These are phyloP conservation scores for Buphagus erythrorhynchus DNA, from an alignment of 2,797 vertebrate genomes.

Conservation along the genomic window DNA sequence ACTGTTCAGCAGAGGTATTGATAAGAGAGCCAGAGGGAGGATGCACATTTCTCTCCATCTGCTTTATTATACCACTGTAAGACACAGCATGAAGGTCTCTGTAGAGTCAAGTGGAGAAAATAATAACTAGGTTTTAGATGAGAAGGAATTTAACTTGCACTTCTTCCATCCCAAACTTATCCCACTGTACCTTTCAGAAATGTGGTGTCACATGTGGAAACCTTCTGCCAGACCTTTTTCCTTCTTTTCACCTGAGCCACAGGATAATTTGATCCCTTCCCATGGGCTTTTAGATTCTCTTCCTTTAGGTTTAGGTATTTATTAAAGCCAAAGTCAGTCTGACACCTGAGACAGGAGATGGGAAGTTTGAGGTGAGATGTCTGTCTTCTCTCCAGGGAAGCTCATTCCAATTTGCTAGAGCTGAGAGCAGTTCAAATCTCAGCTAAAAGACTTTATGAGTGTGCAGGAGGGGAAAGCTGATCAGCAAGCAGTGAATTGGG, in stretches of 20 bases:
- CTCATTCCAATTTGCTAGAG: background rate
- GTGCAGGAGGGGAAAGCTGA: background rate
- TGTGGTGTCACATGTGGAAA: background rate
- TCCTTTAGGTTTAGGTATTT: background rate
- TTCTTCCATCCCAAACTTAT: background rate
- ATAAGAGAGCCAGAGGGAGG: constrained; percentile 2
- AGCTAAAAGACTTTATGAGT: background rate
- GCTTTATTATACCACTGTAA: background rate
- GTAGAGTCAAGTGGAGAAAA: background rate
- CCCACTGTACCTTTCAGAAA: background rate
- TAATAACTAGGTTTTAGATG: background rate
- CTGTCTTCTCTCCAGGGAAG: background rate
- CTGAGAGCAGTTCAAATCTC: background rate
- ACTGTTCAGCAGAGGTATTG: constrained; percentile 20
- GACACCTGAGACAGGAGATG: background rate
- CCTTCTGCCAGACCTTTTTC: background rate
- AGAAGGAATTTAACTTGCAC: background rate
- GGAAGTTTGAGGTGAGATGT: background rate
- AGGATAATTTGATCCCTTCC: background rate
- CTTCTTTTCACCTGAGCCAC: background rate
- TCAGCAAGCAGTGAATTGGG: fast-evolving
- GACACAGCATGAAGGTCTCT: background rate
- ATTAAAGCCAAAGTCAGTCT: background rate
- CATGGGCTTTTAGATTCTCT: background rate
- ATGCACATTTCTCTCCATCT: constrained; percentile 22